These are phyloP conservation scores for Scotopteryx bipunctaria DNA, from an alignment of 2,888 invertebrate species.

Conservation along the genomic window DNA sequence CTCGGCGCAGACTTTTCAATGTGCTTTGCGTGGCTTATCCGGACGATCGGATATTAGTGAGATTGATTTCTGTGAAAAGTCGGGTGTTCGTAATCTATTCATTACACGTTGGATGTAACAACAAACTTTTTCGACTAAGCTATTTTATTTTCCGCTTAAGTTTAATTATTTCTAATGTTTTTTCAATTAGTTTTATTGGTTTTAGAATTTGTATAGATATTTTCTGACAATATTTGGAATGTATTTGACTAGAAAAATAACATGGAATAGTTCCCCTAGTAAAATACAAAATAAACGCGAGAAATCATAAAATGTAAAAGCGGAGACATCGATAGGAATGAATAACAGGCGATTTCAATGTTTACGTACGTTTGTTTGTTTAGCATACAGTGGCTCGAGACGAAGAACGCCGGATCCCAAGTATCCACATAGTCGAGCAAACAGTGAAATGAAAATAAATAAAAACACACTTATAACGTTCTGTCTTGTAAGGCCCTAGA, in stretches of 20 bases:
- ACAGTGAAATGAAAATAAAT: slow-evolving; percentile 62
- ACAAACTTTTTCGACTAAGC: neutral
- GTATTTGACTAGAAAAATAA: neutral
- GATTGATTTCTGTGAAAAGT: slow-evolving; percentile 14
- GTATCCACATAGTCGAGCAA: slow-evolving; percentile 49
- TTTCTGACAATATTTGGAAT: no score
- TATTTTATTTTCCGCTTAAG: no score
- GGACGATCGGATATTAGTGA: slow-evolving; percentile 15
- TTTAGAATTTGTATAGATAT: no score
- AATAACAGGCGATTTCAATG: slow-evolving; percentile 69
- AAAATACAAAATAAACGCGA: slow-evolving; percentile 26
- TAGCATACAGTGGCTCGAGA: slow-evolving; percentile 61
- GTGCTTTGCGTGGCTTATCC: slow-evolving; percentile 28
- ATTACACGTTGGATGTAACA: neutral
- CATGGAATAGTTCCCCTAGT: slow-evolving; percentile 8
- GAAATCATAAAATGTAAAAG: slow-evolving; percentile 34
- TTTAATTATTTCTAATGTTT: no score
- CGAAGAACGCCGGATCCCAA: slow-evolving; percentile 49
- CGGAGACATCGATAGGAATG: slow-evolving; percentile 58
- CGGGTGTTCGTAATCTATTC: neutral
- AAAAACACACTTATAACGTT: slow-evolving; percentile 40
- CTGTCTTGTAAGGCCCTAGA: slow-evolving; percentile 7
- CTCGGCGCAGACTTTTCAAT: slow-evolving; percentile 36
- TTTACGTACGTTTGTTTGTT: slow-evolving; percentile 67
- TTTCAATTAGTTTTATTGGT: no score